phyloP scores from a whole-genome alignment of 2,888 invertebrate species.

The Epinotia ramella region DNA sequence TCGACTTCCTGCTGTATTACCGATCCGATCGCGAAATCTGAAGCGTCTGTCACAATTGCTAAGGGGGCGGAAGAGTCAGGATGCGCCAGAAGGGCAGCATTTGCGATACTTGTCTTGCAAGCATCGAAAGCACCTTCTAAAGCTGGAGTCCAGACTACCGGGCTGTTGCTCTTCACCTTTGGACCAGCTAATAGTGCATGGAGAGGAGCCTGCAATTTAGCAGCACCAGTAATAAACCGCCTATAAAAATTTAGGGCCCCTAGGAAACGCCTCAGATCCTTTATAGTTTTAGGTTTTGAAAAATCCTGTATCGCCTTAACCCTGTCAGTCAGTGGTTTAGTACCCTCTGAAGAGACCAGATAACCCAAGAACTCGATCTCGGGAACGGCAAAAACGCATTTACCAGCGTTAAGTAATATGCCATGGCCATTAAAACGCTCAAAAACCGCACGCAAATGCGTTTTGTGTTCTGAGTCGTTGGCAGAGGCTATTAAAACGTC shows the following conservation, averaged over 20 bases:
- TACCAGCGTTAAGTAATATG: too few relatives aligned
- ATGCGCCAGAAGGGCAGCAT: constrained; percentile 52
- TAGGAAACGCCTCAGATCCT: constrained; percentile 32
- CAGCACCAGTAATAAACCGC: constrained; percentile 56
- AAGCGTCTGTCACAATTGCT: constrained; percentile 56
- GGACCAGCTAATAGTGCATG: constrained; percentile 48
- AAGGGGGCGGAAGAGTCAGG: constrained; percentile 50
- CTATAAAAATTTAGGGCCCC: constrained; percentile 51
- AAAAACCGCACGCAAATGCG: constrained; percentile 1
- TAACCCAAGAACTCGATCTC: constrained; percentile 13
- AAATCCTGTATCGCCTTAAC: constrained; percentile 48
- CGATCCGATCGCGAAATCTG: constrained; percentile 40
- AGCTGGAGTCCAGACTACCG: constrained; percentile 37
- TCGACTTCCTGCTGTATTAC: too few relatives aligned
- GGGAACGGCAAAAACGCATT: too few relatives aligned
- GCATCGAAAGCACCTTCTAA: constrained; percentile 22
- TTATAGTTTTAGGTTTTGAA: constrained; percentile 43
- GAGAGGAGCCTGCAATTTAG: constrained; percentile 54
- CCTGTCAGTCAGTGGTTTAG: constrained; percentile 51
- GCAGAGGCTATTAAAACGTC: constrained; percentile 8
- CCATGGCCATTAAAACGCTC: constrained; percentile 12
- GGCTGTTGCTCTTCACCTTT: constrained; percentile 45
- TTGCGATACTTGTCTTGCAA: constrained; percentile 49
- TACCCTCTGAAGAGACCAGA: constrained; percentile 46
- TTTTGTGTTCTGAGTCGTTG: not conserved